phyloP scores from a whole-genome alignment of 2,888 invertebrate genomes.

The Uloborus plumipes region DNA sequence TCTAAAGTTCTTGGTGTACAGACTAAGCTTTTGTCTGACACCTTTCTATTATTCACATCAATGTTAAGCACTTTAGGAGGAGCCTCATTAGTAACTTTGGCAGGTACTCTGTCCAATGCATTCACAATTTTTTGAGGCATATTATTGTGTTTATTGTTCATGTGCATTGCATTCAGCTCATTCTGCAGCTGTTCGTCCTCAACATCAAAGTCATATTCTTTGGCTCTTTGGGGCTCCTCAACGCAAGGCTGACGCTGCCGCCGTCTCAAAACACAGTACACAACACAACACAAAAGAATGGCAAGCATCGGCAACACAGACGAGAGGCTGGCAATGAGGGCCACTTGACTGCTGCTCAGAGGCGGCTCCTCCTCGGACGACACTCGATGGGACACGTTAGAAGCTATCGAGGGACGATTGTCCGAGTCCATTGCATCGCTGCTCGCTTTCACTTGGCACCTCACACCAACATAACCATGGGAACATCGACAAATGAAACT shows the following conservation, averaged over 20 bases:
- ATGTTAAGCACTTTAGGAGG: conserved; percentile 61
- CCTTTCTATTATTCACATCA: conserved; percentile 41
- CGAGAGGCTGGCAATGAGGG: conserved; percentile 25
- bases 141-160: conserved; percentile 53
- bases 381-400: conserved; percentile 57
- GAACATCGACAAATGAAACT: conserved; percentile 87
- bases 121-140: conserved; percentile 59
- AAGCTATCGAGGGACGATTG: conserved; percentile 10
- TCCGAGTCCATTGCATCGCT: not conserved
- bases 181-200: conserved; percentile 50
- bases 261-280: conserved; percentile 10
- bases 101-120: conserved; percentile 47
- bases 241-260: not conserved
- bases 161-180: conserved; percentile 43
- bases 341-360: conserved; percentile 6
- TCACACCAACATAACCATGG: conserved; percentile 84
- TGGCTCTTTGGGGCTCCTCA: conserved; percentile 11
- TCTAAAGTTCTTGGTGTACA: conserved; percentile 37
- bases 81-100: conserved; percentile 41
- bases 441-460: conserved; percentile 23
- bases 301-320: not conserved
- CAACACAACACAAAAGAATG: conserved; percentile 20
- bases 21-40: conserved; percentile 42
- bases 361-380: conserved; percentile 15
- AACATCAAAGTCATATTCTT: conserved; percentile 30